Base-by-base conservation (phyloP, 2,797 vertebrate genomes). In the Pteronotus mesoamericanus region DNA sequence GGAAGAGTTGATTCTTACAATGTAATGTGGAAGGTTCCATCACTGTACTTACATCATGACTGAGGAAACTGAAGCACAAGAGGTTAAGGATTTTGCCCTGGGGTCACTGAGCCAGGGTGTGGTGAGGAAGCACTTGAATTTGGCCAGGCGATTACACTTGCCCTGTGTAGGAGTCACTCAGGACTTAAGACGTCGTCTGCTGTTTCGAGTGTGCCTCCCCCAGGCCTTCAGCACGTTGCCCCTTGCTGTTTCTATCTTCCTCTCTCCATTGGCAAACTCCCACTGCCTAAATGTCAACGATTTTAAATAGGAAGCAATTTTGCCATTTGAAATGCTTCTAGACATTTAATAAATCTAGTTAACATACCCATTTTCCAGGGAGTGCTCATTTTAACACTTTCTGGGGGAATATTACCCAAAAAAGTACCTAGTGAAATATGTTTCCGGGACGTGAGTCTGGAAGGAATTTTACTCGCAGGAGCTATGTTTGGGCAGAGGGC, bases 271-370 rank as follows among this genome's bases (percentile, higher is more conserved):
- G 95, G 55, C 37, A 37, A 78, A 91, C n/a, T 82, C 68, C 48
- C 53, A 84, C 77, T n/a, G 32, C 42, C 59, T 53, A 90, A 88
- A 94, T 90, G 51, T 88, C 87, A 88, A 48, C 92, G 82, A 80
- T 94, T 92, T 95, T 39, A 79, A 92, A 86, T 75, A 86, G 68
- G 34, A 93, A 89, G 34, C 22, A 66, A 2, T 94, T 89, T 89
- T 88, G 51, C 61, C 59, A 7, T 79, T 79, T 64, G 42, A 83
- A 83, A 89, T 69, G 37, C 86, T 90, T 32, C 72, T 94, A 57
- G 61, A 42, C 24, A 53, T 85, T 92, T 55, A 82, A 24, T 88
- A 46, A 75, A 44, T 92, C 51, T 85, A 26, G 22, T 59, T 72
- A 69, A 80, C 46, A 77, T 34, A 44, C 68, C 84, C 6, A 34